A percentile compares a stretch with the other conserved stretches of the same genome.
phyloP scores from a whole-genome alignment of 2,888 invertebrate genomes.

The Rosalia funebris region DNA sequence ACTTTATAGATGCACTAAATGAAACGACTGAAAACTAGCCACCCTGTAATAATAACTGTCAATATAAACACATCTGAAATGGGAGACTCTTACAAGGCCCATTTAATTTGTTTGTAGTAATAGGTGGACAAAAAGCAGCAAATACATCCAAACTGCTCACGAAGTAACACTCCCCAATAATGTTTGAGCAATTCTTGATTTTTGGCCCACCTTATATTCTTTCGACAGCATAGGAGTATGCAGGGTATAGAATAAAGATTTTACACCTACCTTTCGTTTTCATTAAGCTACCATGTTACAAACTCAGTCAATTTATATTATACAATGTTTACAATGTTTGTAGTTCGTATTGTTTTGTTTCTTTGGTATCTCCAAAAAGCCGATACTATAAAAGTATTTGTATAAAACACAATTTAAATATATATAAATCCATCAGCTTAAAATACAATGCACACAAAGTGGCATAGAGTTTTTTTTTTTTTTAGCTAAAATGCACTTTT shows the following conservation, averaged over 20 bases:
- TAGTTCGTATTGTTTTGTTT: slow-evolving; percentile 34
- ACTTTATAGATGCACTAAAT: too few species aligned
- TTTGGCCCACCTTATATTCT: slow-evolving; percentile 5
- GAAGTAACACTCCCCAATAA: neutral
- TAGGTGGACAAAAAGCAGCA: slow-evolving; percentile 9
- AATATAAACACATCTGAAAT: slow-evolving; percentile 23
- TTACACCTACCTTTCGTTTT: slow-evolving; percentile 22
- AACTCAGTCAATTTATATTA: slow-evolving; percentile 30
- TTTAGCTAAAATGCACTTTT: slow-evolving; percentile 31
- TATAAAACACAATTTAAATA: slow-evolving; percentile 38
- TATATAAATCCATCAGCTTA: slow-evolving; percentile 35
- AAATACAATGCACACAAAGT: slow-evolving; percentile 33
- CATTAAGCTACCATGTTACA: slow-evolving; percentile 22
- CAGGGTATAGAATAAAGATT: slow-evolving; percentile 20
- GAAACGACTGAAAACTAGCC: neutral
- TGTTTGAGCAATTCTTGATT: slow-evolving; percentile 5
- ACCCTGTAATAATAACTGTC: slow-evolving; percentile 7
- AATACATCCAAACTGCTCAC: neutral
- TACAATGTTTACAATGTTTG: slow-evolving; percentile 25
- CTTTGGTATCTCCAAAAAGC: slow-evolving; percentile 42
- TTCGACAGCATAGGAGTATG: slow-evolving; percentile 6
- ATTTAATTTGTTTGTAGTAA: slow-evolving; percentile 14
- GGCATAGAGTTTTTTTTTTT: slow-evolving; percentile 20
- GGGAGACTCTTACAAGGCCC: slow-evolving; percentile 12
- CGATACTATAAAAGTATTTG: slow-evolving; percentile 38